A percentile compares a stretch with the other conserved stretches of the same genome.
phyloP scores from a whole-genome alignment of 2,797 vertebrate species.

The Gymnocypris eckloni region DNA sequence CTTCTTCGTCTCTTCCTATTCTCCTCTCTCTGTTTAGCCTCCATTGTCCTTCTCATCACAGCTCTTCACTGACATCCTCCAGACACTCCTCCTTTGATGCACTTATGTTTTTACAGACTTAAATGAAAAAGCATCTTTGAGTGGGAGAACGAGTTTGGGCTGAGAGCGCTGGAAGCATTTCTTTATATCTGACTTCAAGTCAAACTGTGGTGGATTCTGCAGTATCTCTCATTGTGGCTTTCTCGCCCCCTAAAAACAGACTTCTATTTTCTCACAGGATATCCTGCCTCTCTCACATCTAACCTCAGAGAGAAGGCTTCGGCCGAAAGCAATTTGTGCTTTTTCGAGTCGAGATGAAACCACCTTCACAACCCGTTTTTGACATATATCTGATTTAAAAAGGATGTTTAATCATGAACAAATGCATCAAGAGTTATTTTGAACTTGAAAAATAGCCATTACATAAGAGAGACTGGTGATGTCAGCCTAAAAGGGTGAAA shows the following conservation, averaged over 20 bases:
- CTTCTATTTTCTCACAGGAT: constrained; percentile 13
- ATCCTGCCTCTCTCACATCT: constrained; percentile 1
- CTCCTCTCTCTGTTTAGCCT: background rate
- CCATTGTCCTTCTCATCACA: constrained; percentile 9
- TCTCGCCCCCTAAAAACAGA: background rate
- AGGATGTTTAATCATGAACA: background rate
- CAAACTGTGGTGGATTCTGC: constrained; percentile 19
- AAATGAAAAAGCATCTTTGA: background rate
- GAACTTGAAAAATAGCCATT: background rate
- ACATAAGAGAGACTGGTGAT: background rate
- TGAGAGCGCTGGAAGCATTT: constrained; percentile 6
- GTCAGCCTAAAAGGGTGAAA: background rate
- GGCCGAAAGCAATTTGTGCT: background rate
- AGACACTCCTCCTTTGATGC: constrained; percentile 18
- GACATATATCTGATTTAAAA: background rate
- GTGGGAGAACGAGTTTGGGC: background rate
- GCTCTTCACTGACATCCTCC: constrained; percentile 11
- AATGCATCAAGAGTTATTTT: background rate
- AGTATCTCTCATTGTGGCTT: constrained; percentile 16
- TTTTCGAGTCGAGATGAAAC: background rate
- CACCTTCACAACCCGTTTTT: background rate
- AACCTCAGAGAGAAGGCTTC: constrained; percentile 5
- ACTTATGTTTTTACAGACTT: constrained; percentile 16
- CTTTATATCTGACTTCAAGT: background rate
- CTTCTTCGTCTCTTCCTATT: background rate